These are phyloP conservation scores for Semotilus atromaculatus DNA, from an alignment of 2,797 vertebrate species.

Conservation along the genomic window DNA sequence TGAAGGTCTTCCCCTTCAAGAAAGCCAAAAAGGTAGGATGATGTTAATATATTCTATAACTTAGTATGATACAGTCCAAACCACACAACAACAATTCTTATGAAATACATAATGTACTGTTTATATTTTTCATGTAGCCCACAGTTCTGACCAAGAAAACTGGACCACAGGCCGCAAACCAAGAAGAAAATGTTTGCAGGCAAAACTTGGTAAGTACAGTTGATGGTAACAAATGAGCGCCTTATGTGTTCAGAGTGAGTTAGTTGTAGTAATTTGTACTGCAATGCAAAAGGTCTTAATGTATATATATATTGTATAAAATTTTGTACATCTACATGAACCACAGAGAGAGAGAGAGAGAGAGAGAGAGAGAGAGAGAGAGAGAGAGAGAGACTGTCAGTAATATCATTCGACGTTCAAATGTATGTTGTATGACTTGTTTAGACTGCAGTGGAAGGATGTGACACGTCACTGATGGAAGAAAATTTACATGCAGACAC, in stretches of 20 bases:
- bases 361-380: too few species aligned
- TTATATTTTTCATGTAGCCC: not conserved
- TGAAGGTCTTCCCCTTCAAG: not conserved
- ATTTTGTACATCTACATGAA: not conserved
- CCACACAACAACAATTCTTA: not conserved
- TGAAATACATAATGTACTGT: not conserved
- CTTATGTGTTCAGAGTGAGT: not conserved
- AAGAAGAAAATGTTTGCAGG: not conserved
- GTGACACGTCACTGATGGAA: not conserved
- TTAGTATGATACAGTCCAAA: too few species aligned
- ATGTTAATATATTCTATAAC: too few species aligned
- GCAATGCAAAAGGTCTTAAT: not conserved
- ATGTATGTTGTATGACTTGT: not conserved
- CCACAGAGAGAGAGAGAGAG: too few species aligned
- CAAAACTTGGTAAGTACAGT: not conserved
- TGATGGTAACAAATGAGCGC: too few species aligned
- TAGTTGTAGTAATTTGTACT: not conserved
- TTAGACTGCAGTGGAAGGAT: not conserved
- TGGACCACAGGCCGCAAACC: not conserved
- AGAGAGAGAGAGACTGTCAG: not conserved
- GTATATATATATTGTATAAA: not conserved
- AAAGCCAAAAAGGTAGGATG: too few species aligned
- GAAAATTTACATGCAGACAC: not conserved
- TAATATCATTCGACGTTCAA: not conserved
- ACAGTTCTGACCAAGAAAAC: not conserved